A percentile compares a stretch with the other conserved stretches of the same genome.
Conservation (phyloP, 1,140 invertebrate species). For the Maconellicoccus hirsutus region DNA sequence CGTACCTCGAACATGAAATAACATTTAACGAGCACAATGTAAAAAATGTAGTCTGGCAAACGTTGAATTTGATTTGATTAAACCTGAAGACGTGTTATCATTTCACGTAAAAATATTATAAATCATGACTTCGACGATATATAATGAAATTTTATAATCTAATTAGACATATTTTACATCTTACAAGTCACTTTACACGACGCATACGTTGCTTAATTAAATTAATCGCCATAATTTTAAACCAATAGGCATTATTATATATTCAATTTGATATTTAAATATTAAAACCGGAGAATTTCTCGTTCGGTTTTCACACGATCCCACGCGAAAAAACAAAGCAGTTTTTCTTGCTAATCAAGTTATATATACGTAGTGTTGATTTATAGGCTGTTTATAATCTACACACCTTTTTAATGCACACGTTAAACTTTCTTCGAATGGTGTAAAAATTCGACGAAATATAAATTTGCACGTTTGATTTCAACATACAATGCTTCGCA, state of each 20-base stretch:
- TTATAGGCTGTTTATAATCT: conserved; percentile 9
- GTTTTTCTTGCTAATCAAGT: neutral
- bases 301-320: conserved; percentile 1
- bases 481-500: too few relatives aligned
- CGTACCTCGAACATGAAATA: too few relatives aligned
- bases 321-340: conserved; percentile 4
- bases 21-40: too few relatives aligned
- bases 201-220: neutral
- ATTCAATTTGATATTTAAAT: too few relatives aligned
- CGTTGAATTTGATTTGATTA: too few relatives aligned
- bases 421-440: neutral
- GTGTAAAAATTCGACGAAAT: neutral
- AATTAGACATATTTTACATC: too few relatives aligned
- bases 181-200: neutral
- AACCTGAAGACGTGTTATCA: too few relatives aligned
- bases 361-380: neutral
- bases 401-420: neutral
- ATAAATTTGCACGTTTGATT: neutral
- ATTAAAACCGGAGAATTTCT: neutral
- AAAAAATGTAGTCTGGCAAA: too few relatives aligned
- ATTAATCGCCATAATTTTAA: neutral
- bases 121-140: too few relatives aligned
- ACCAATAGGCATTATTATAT: neutral
- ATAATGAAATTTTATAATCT: too few relatives aligned
- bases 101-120: too few relatives aligned